Evolutionary conservation across 1,140 invertebrate genomes (phyloP).

Genomic region (Drosophila oshimai): DNA sequence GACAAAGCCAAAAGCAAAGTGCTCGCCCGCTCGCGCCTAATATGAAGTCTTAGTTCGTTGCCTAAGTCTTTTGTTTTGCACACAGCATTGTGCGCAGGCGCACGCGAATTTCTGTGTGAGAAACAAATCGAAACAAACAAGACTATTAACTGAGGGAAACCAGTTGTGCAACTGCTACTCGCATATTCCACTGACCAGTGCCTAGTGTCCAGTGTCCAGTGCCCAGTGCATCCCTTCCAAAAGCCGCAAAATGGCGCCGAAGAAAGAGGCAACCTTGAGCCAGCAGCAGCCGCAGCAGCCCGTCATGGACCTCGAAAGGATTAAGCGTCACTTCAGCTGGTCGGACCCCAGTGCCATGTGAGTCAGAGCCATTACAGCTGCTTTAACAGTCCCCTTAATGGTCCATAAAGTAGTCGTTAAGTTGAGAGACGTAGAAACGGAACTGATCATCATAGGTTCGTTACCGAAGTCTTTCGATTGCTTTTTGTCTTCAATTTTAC

Average conservation of each 20-base stretch:
- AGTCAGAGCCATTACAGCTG: slow-evolving; percentile 46
- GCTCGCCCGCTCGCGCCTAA: slow-evolving; percentile 23
- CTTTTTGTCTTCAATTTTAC: slow-evolving; percentile 2
- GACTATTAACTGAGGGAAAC: slow-evolving; percentile 64
- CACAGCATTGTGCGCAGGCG: slow-evolving; percentile 20
- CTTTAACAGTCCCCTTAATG: slow-evolving; percentile 18
- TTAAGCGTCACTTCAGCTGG: slow-evolving; percentile 80
- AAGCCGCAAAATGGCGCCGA: slow-evolving; percentile 57
- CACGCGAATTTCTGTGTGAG: slow-evolving; percentile 59
- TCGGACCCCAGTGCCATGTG: slow-evolving; percentile 80
- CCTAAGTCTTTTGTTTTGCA: slow-evolving; percentile 74
- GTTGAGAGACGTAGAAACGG: slow-evolving; percentile 22
- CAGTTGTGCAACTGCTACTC: slow-evolving; percentile 69
- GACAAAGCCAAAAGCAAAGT: slow-evolving; percentile 1
- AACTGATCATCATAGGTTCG: slow-evolving; percentile 29
- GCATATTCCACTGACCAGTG: slow-evolving; percentile 41
- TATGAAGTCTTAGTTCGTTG: slow-evolving; percentile 62
- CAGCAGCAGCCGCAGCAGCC: slow-evolving; percentile 64
- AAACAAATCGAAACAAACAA: slow-evolving; percentile 49
- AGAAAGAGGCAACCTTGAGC: slow-evolving; percentile 75
- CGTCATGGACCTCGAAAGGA: slow-evolving; percentile 74
- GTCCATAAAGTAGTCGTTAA: slow-evolving; percentile 40
- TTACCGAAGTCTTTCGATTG: slow-evolving; percentile 5
- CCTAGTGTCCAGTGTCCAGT: slow-evolving; percentile 42
- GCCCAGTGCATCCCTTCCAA: slow-evolving; percentile 24